Evolutionary conservation across 2,797 vertebrate genomes (phyloP), one percentile per base, ranked within the genome.

Genomic region (Rhinogobio ventralis): DNA sequence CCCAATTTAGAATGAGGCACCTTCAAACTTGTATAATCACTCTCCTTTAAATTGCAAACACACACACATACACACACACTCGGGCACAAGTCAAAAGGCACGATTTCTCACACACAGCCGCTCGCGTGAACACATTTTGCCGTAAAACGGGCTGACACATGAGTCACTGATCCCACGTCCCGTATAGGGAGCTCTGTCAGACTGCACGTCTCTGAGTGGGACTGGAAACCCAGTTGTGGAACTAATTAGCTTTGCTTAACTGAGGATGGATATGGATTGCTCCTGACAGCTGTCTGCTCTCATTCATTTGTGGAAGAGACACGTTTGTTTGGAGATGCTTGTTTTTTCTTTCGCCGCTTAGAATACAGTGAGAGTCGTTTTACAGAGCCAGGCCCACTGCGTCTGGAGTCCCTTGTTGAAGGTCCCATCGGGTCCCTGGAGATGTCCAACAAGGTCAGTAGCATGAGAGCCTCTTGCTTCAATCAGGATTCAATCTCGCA

Each of bases 221-320:
- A 89, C 88, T 91, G 89, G 89, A 89, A 88, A 91, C 87, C 79
- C 73, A 90, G 88, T 90, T 92, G 88, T 91, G 92, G 73, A 83
- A 82, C 87, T 94, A 94, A 94, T 94, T 93, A 94, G 89, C 87
- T 86, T 75, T 86, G 91, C 89, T 89, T 88, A 92, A 92, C 91
- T 92, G 90, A 85, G 87, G 90, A 93, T 89, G 88, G 91, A 92
- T 91, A 87, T 89, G 90, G 90, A 94, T 92, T 90, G 90, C 90
- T 92, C 91, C 90, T 93, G 93, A 94, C 93, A 94, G 93, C 92
- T 92, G 92, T 92, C 94, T 93, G 88, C 85, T 92, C 91, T 88
- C 88, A 93, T 92, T 89, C 87, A 6, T 85, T 91, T 89, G 88
- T 86, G 87, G 86, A 91, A 85, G 90, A 90, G 84, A 86, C 91